Evolutionary conservation across 2,113 vertebrate genomes (phyloP), one percentile per base, ranked within the genome.

Genomic region (Zapornia atra): DNA sequence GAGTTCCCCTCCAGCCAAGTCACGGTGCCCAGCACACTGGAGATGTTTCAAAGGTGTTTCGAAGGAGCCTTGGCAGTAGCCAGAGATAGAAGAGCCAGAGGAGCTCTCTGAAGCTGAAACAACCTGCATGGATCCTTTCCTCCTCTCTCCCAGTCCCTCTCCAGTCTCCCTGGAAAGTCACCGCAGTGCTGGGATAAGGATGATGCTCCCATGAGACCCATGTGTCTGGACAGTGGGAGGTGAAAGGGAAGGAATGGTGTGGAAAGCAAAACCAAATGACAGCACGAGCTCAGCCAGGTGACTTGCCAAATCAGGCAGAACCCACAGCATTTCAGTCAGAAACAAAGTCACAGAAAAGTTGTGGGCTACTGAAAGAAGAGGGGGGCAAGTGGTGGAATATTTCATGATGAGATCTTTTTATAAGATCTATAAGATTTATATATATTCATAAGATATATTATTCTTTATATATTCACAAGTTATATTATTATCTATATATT

Each of bases 1-100:
- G 94, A 96, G 96, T 96, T 96, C 92, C 96, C 96, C 96, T 97
- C 53, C 88, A 96, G 96, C 96, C 94, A 92, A 93, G 88, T 82
- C 81, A 88, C 48, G 6, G 80, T 93, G 90, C 94, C 95, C 96
- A 95, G 53, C 88, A 56, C 77, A 93, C 88, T 96, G 94, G 92
- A 96, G 85, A 89, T 2, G 29, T 94, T 94, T 93, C 94, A 95
- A 94, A 95, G 94, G 77, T 94, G 96, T 95, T 96, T 92, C 85
- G 38, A 92, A 94, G 96, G 86, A 96, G 95, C 66, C 69, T 91
- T 89, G 90, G 94, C 95, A 68, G 53, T 86, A 96, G 95, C 83
- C 84, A 88, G 77, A 86, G 72, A 61, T 82, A 75, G 82, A 48
- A 91, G 59, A 94, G 63, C 44, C 86, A 70, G 86, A 77, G 64